Base-by-base conservation (phyloP, 2,113 vertebrate genomes). In the Oceanites oceanicus region DNA sequence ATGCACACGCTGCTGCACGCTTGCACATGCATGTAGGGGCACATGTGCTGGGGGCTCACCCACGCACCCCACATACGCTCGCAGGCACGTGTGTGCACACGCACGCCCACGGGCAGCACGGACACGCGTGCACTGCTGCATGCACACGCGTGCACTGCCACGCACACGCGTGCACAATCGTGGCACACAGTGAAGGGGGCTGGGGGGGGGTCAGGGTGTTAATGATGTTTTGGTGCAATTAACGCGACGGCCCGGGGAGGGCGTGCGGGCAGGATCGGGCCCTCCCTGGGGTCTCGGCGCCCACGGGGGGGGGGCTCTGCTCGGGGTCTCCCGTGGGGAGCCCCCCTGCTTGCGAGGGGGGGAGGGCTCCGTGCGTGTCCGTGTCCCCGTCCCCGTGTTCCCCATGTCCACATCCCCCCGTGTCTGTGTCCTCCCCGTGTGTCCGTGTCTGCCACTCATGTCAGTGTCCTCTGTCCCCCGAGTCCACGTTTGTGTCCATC, bases 1-100 rank as follows among this genome's bases (percentile, higher is more conserved):
- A 8, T 5, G 22, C 6, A 5, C 20, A 6, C 42, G 44, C 55
- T 4, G 42, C 65, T 13, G 21, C 80, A 44, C 6, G 34, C 50
- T 32, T 11, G 25, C 71, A 49, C 71, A 13, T 3, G 9, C 23
- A 6, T 22, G 79, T 8, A 12, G 25, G 29, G 3, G 40, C 10
- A 15, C 7, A 6, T 1, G 62, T 15, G 40, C 47, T 23, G 66
- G 29, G 49, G 7, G 56, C 34, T 61, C 20, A 8, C n/a, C 11
- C 32, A 4, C 10, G 5, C 53, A 15, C 13, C 52, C 71, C 44
- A 11, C n/a, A 1, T 4, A 15, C 1, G 9, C 10, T 47, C 1
- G 3, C 42, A 2, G 20, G 7, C 36, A 7, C 47, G 0, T 2
- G 30, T 4, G 36, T 9, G 47, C 26, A 8, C n/a, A 30, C 5